These are phyloP conservation scores for Eidolon dupreanum DNA, from an alignment of 2,797 vertebrate species.

Conservation along the genomic window DNA sequence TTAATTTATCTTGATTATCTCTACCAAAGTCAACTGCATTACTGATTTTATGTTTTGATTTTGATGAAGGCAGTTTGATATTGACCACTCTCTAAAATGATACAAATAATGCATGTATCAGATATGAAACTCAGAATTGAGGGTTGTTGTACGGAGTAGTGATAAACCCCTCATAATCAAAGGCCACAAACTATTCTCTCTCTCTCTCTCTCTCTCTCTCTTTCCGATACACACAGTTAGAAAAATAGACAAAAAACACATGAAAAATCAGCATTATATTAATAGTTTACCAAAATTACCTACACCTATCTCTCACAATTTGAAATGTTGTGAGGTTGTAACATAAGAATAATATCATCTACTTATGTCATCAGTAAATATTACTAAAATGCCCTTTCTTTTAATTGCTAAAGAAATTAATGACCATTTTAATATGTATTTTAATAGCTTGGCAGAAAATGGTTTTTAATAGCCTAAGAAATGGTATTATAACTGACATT, in stretches of 20 bases:
- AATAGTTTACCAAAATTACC: not conserved
- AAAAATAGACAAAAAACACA: not conserved
- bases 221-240: not conserved
- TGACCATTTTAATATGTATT: conserved; percentile 63
- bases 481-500: conserved; percentile 68
- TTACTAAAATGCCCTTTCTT: conserved; percentile 60
- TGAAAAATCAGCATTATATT: not conserved
- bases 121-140: not conserved
- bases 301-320: conserved; percentile 31
- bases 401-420: conserved; percentile 50
- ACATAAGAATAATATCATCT: not conserved
- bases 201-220: not conserved
- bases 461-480: conserved; percentile 62
- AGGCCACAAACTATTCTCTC: not conserved
- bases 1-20: not conserved
- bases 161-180: not conserved
- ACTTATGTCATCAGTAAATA: conserved; percentile 23
- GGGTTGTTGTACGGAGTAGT: not conserved
- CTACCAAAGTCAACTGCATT: not conserved
- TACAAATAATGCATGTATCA: not conserved
- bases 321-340: conserved; percentile 59
- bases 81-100: not conserved
- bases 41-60: not conserved
- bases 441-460: conserved; percentile 43
- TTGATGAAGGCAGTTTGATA: not conserved